Conservation (phyloP, 2,113 vertebrate species). For the Raja brachyura region DNA sequence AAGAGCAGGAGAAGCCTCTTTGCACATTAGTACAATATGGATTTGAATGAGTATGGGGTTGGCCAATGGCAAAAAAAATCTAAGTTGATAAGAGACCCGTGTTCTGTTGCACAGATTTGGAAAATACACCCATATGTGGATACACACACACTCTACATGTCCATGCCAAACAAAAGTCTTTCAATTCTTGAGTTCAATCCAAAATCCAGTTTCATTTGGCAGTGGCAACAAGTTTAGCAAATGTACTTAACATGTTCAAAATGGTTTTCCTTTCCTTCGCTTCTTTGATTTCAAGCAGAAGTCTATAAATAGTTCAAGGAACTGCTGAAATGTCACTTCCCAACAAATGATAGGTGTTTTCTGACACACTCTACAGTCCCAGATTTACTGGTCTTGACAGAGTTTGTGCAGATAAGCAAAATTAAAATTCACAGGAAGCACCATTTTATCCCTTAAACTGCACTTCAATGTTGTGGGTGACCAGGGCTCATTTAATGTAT, state of each 20-base stretch:
- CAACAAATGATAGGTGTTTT: slow-evolving; percentile 6
- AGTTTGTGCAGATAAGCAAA: not conserved
- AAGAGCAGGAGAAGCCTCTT: too few species aligned
- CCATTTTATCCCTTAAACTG: not conserved
- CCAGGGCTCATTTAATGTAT: not conserved
- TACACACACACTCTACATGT: not conserved
- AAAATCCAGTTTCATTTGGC: not conserved
- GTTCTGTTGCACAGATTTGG: too few species aligned
- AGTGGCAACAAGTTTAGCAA: not conserved
- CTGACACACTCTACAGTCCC: not conserved
- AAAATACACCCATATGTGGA: too few species aligned
- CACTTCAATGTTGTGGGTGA: not conserved
- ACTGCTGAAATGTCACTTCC: slow-evolving; percentile 9
- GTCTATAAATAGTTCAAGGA: slow-evolving; percentile 28
- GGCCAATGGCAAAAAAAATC: too few species aligned
- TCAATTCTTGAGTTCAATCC: not conserved
- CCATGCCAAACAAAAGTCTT: not conserved
- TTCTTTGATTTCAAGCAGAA: not conserved
- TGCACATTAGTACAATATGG: too few species aligned
- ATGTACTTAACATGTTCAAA: slow-evolving; percentile 11
- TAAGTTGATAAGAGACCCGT: too few species aligned
- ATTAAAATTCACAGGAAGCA: not conserved
- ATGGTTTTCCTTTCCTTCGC: slow-evolving; percentile 9
- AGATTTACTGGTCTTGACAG: not conserved
- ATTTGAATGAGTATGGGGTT: too few species aligned